Base-by-base conservation (phyloP, 1,140 invertebrate genomes). In the Aphelenchoides avenae region DNA sequence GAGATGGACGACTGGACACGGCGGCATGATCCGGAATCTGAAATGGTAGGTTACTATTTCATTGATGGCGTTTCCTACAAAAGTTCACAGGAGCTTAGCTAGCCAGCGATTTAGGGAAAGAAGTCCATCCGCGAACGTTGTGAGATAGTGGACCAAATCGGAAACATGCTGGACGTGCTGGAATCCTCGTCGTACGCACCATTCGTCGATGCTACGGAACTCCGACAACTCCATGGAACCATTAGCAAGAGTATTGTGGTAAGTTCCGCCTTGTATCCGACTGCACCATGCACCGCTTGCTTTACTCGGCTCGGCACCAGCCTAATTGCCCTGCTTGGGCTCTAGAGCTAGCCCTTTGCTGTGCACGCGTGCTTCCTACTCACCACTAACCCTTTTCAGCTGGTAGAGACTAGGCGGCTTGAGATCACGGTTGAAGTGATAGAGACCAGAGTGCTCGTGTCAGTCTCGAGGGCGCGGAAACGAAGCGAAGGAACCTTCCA, bases 1-100 rank as follows among this genome's bases (percentile, higher is more conserved):
- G 52, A 41, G 18, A 29, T 62, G 39, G 41, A 68, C 29, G 22
- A 43, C 6, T 63, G 61, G 61, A 47, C 40, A 13, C n/a, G 27
- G 2, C 36, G 46, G 29, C 65, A 63, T 33, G 65, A 69, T 9
- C 40, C 56, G 2, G 56, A 50, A 22, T 63, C 61, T 1, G 48
- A 68, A 24, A 52, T 63, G 61, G 61, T 43, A 7, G 18, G 9
- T 43, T 7, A n/a, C n/a, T n/a, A n/a, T n/a, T n/a, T n/a, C n/a
- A n/a, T n/a, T n/a, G n/a, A n/a, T n/a, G n/a, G n/a, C n/a, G n/a
- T n/a, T n/a, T n/a, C n/a, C n/a, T n/a, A n/a, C n/a, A n/a, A n/a
- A n/a, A n/a, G n/a, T n/a, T n/a, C n/a, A n/a, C n/a, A n/a, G n/a
- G n/a, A n/a, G n/a, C n/a, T n/a, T n/a, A n/a, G n/a, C n/a, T n/a